Evolutionary conservation across 2,797 vertebrate genomes (phyloP).

Genomic region (Erethizon dorsatum): DNA sequence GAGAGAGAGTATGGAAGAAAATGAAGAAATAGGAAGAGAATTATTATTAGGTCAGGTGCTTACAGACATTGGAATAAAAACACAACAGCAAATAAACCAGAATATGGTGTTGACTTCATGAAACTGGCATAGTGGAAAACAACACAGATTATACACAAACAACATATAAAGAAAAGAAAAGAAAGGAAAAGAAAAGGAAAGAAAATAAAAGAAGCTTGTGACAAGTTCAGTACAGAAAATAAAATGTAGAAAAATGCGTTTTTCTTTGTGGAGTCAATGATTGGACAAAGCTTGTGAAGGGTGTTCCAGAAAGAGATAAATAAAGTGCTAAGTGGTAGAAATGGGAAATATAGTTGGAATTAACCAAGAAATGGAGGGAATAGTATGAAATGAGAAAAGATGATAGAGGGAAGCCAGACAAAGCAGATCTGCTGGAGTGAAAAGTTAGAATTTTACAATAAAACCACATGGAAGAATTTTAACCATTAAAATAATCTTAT

Average conservation of each 20-base stretch:
- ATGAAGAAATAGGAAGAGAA: too few species aligned
- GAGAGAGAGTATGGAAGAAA: background rate
- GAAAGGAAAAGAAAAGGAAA: background rate
- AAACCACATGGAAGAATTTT: background rate
- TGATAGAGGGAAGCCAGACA: background rate
- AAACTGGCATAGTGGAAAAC: background rate
- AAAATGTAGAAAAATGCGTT: background rate
- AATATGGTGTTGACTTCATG: background rate
- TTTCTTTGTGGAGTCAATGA: background rate
- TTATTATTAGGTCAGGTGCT: background rate
- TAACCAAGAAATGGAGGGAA: background rate
- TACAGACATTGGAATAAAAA: background rate
- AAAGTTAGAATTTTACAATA: background rate
- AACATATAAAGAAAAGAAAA: background rate
- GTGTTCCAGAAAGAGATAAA: background rate
- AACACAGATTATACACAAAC: background rate
- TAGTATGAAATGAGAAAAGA: background rate
- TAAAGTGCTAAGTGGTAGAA: background rate
- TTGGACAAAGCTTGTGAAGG: background rate
- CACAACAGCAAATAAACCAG: background rate
- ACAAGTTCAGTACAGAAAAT: background rate
- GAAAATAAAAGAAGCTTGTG: background rate
- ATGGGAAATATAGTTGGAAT: background rate
- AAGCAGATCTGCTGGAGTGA: background rate
- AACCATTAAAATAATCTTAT: background rate